phyloP scores from a whole-genome alignment of 1,140 invertebrate species.

The Drosophila ercepeae region DNA sequence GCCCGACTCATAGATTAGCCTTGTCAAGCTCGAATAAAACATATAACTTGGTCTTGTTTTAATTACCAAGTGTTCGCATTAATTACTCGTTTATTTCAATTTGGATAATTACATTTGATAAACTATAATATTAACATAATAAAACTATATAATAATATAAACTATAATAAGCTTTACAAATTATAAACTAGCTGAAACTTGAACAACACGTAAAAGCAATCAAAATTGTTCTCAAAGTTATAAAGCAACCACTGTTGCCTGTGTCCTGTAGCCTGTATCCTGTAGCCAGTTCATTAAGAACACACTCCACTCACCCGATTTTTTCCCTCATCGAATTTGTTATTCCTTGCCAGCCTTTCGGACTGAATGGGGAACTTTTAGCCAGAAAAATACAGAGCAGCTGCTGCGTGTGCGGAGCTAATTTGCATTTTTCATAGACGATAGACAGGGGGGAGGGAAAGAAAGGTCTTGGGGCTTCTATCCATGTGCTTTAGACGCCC shows the following conservation, averaged over 20 bases:
- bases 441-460: too few species aligned
- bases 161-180: neutral
- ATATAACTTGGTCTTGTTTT: too few species aligned
- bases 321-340: constrained; percentile 11
- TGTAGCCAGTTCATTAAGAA: constrained; percentile 17
- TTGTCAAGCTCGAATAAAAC: too few species aligned
- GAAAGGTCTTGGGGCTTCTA: neutral
- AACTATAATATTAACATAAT: too few species aligned
- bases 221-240: neutral
- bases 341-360: constrained; percentile 21
- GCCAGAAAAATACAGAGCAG: constrained; percentile 14
- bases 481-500: constrained; percentile 24
- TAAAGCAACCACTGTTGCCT: neutral
- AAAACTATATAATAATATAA: too few species aligned
- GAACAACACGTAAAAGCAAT: neutral
- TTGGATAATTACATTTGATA: neutral
- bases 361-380: constrained; percentile 17
- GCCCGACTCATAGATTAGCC: too few species aligned
- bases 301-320: neutral
- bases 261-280: neutral
- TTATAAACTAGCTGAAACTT: too few species aligned
- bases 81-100: neutral
- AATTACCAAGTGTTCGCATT: too few species aligned
- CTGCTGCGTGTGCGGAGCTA: constrained; percentile 57
- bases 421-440: constrained; percentile 66